Base-by-base conservation (phyloP, 2,113 vertebrate genomes). In the Apteryx owenii region DNA sequence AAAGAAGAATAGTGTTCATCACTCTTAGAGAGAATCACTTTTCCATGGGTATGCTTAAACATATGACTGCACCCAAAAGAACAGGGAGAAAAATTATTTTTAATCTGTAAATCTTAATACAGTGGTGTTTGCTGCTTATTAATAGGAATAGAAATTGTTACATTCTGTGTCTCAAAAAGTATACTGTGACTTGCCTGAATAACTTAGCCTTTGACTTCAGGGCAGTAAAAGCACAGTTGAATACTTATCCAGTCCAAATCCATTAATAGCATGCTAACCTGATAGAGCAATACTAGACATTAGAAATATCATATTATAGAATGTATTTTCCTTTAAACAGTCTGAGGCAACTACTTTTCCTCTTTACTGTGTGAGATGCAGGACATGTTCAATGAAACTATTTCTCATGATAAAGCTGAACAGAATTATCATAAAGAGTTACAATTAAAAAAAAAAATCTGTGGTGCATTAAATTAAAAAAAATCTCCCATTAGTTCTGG, bases 101-200 rank as follows among this genome's bases (percentile, higher is more conserved):
- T 50, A 53, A 56, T 77, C 26, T 77, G 48, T 16, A 85, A 60
- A 72, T 61, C 56, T 77, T 20, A 81, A 10, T 25, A 88, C 9
- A 61, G 28, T 12, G 17, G 26, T 61, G 54, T 21, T n/a, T 62
- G 56, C 60, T 93, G 71, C 44, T 53, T 92, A 76, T 71, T 65
- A 87, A 81, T 38, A 75, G 70, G 48, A 90, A 78, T 5, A 90
- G 58, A 95, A 93, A 85, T 46, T 19, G 36, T n/a, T 85, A 81
- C 31, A 51, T 62, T 79, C 50, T 50, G 8, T 50, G n/a, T 90
- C 70, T 91, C 12, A 31, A 69, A 75, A 89, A 73, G 33, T 9
- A 4, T 31, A 38, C 75, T 15, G 4, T 29, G 12, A 75, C 40
- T 50, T 94, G 25, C 66, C 89, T 82, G 36, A 92, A 78, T 21